Percentiles rank a stretch among this genome's conserved stretches.
Conservation (phyloP, 1,140 invertebrate species). For the Galendromus occidentalis region DNA sequence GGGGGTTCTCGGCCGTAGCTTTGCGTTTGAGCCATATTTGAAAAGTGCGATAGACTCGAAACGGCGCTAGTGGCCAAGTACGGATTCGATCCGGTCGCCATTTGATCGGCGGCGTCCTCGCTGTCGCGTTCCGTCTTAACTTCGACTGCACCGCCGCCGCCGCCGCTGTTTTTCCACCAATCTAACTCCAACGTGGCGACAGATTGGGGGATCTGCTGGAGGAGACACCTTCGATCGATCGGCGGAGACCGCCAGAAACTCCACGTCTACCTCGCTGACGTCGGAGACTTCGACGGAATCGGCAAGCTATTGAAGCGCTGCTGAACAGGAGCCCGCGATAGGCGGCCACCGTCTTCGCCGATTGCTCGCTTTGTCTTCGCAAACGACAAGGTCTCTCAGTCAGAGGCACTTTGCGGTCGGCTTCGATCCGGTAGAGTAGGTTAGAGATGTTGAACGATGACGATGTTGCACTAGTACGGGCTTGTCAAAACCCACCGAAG, state of each 20-base stretch:
- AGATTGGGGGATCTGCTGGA: not conserved
- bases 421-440: too few relatives aligned
- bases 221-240: not conserved
- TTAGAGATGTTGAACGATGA: too few relatives aligned
- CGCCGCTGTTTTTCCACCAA: conserved; percentile 10
- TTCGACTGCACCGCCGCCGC: not conserved
- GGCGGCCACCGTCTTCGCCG: too few relatives aligned
- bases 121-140: conserved; percentile 9
- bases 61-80: conserved; percentile 10
- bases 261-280: too few relatives aligned
- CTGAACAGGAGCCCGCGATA: too few relatives aligned
- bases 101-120: conserved; percentile 1
- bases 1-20: conserved; percentile 40
- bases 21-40: conserved; percentile 27
- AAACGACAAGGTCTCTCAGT: too few relatives aligned
- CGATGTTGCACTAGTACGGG: too few relatives aligned
- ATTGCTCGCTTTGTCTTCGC: too few relatives aligned
- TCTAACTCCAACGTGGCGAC: conserved; percentile 11
- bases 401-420: too few relatives aligned
- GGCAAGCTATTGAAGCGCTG: too few relatives aligned
- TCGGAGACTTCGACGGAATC: too few relatives aligned
- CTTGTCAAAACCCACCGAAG: too few relatives aligned
- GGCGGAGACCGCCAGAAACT: not conserved
- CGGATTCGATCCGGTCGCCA: not conserved
- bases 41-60: conserved; percentile 5